Percentiles rank a stretch among this genome's conserved stretches.
phyloP scores from a whole-genome alignment of 1,140 invertebrate genomes.

The Formica exsecta region DNA sequence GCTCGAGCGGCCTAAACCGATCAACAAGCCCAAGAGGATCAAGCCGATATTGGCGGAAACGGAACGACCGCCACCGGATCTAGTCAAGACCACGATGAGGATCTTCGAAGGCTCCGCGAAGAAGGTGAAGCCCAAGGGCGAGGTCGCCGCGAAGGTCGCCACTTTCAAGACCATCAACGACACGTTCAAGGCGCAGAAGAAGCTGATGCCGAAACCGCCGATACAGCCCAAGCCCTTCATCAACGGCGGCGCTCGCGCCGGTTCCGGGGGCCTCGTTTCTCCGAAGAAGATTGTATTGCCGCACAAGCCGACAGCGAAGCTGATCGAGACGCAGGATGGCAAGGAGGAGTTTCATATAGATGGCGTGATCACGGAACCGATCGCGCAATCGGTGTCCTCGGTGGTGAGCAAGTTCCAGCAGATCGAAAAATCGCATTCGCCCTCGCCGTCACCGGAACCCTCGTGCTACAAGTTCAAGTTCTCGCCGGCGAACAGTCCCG shows the following conservation, averaged over 20 bases:
- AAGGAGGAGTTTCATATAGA: slow-evolving; percentile 78
- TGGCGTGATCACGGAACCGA: slow-evolving; percentile 82
- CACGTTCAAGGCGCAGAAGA: slow-evolving; percentile 87
- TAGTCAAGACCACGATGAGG: slow-evolving; percentile 93
- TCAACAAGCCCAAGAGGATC: slow-evolving; percentile 89
- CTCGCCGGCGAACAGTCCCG: slow-evolving; percentile 82
- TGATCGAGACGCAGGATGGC: slow-evolving; percentile 74
- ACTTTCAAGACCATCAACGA: slow-evolving; percentile 90
- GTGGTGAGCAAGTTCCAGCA: slow-evolving; percentile 85
- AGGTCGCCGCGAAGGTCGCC: slow-evolving; percentile 89
- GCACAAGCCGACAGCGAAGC: slow-evolving; percentile 76
- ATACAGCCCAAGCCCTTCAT: slow-evolving; percentile 83
- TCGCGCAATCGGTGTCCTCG: slow-evolving; percentile 83
- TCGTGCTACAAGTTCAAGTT: slow-evolving; percentile 78
- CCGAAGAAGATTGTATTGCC: slow-evolving; percentile 79
- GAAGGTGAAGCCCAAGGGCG: slow-evolving; percentile 87
- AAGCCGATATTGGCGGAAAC: slow-evolving; percentile 91
- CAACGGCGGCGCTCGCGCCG: slow-evolving; percentile 72
- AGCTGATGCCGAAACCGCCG: slow-evolving; percentile 84
- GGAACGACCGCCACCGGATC: slow-evolving; percentile 94
- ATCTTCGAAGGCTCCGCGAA: slow-evolving; percentile 92
- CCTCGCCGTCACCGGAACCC: slow-evolving; percentile 81
- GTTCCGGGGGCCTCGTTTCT: slow-evolving; percentile 57
- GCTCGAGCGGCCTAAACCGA: slow-evolving; percentile 77
- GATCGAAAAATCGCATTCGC: slow-evolving; percentile 81